These are phyloP conservation scores for Phortica magna DNA, from an alignment of 2,888 invertebrate species.

Conservation along the genomic window DNA sequence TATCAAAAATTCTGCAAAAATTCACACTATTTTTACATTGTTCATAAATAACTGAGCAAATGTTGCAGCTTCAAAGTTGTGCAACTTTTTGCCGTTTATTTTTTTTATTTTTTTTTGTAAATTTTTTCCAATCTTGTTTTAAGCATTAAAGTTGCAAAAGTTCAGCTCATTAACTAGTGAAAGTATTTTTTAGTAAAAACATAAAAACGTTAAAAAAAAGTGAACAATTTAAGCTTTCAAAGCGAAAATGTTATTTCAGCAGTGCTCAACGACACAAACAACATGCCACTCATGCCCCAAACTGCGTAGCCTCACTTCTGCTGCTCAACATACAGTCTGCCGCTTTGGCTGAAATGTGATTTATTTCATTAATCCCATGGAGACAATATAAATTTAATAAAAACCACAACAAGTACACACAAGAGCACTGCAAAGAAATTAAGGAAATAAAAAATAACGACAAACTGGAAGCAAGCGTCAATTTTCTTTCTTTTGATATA, in stretches of 20 bases:
- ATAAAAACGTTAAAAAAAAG: not conserved
- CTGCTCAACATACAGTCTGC: not conserved
- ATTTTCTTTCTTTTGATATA: conserved; percentile 45
- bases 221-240: not conserved
- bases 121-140: not conserved
- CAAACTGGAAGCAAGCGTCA: conserved; percentile 47
- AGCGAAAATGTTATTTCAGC: not conserved
- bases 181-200: not conserved
- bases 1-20: conserved; percentile 28
- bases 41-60: conserved; percentile 65
- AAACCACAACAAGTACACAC: conserved; percentile 40
- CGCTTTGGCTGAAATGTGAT: conserved; percentile 31
- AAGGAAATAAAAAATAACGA: conserved; percentile 45
- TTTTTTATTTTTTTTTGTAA: not conserved
- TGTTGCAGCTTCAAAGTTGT: not conserved
- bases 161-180: not conserved
- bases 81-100: not conserved
- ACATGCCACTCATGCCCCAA: not conserved
- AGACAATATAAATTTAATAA: conserved; percentile 42
- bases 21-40: conserved; percentile 57
- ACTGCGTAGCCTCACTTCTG: not conserved
- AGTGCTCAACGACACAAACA: not conserved
- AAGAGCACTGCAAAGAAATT: conserved; percentile 51
- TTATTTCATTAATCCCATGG: conserved; percentile 45
- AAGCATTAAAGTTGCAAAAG: not conserved